phyloP scores from a whole-genome alignment of 2,113 vertebrate genomes.

The Myrmecobius fasciatus region DNA sequence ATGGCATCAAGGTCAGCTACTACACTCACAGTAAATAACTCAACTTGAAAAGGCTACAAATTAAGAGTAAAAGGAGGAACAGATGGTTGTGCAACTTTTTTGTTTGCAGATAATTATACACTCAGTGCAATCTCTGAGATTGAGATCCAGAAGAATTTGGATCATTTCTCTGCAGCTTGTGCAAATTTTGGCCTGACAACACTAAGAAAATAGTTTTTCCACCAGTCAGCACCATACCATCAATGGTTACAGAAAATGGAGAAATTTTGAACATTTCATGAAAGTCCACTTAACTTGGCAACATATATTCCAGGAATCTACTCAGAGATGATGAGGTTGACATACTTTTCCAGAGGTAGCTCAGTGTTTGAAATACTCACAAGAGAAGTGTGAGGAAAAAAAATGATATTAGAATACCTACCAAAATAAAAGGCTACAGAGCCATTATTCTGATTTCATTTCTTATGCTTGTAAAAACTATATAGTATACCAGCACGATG shows the following conservation, averaged over 20 bases:
- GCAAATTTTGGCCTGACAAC: background rate
- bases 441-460: background rate
- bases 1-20: too few species aligned
- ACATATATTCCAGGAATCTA: background rate
- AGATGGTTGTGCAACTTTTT: too few species aligned
- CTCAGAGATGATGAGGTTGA: background rate
- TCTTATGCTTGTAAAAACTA: background rate
- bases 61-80: too few species aligned
- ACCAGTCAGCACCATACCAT: background rate
- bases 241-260: background rate
- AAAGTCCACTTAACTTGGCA: background rate
- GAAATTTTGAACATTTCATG: background rate
- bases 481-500: background rate
- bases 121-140: too few species aligned
- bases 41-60: too few species aligned
- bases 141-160: too few species aligned
- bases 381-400: background rate
- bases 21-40: too few species aligned
- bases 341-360: background rate
- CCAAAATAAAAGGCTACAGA: background rate
- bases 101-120: too few species aligned
- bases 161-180: too few species aligned
- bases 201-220: background rate
- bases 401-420: background rate
- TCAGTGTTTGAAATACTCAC: background rate